phyloP scores from a whole-genome alignment of 2,888 invertebrate genomes.

The Pristionchus fissidentatus region DNA sequence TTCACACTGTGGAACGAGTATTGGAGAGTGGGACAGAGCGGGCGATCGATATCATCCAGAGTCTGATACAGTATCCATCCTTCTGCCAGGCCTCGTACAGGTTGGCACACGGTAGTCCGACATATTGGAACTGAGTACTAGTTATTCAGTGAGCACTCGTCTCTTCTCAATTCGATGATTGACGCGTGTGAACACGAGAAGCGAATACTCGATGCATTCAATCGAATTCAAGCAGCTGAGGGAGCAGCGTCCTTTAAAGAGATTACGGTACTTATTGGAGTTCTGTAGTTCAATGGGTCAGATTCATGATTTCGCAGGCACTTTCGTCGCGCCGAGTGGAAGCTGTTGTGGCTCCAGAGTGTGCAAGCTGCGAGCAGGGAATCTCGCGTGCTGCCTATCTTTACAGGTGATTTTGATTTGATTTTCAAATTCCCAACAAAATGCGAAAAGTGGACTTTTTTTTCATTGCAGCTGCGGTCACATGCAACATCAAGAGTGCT shows the following conservation, averaged over 20 bases:
- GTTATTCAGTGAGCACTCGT: conserved; percentile 17
- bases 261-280: background rate
- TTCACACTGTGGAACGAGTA: conserved; percentile 50
- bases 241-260: background rate
- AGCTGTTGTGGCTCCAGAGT: conserved; percentile 49
- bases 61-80: conserved; percentile 48
- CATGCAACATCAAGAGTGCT: conserved; percentile 54
- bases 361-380: conserved; percentile 47
- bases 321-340: background rate
- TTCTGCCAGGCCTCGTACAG: conserved; percentile 38
- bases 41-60: conserved; percentile 43
- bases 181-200: conserved; percentile 18
- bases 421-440: background rate
- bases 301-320: background rate
- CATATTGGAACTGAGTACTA: background rate
- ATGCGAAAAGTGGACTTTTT: background rate
- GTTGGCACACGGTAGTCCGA: conserved; percentile 19
- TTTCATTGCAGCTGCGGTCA: conserved; percentile 56
- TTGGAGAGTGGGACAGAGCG: conserved; percentile 47
- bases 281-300: background rate
- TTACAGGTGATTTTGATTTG: conserved; percentile 49
- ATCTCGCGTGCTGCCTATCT: conserved; percentile 51
- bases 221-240: background rate
- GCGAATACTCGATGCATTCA: background rate
- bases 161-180: conserved; percentile 33